Conservation (phyloP, 2,888 invertebrate genomes). For the Electrophaes corylata region DNA sequence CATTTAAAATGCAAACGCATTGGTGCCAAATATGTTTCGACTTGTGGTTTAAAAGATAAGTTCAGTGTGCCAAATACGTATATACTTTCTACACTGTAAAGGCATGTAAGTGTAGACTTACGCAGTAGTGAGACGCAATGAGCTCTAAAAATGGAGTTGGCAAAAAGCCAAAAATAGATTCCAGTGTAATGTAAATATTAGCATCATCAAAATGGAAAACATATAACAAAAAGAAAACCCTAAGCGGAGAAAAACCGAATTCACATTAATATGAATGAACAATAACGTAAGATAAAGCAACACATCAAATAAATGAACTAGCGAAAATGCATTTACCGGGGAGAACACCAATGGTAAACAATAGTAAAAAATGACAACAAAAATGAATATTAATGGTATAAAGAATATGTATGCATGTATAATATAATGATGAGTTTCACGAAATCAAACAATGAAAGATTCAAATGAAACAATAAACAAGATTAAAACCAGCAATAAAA, state of each 20-base stretch:
- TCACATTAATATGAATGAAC: not conserved
- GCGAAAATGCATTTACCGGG: not conserved
- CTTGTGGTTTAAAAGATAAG: constrained; percentile 29
- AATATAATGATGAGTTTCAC: not conserved
- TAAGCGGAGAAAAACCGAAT: not conserved
- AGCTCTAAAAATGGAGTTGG: not conserved
- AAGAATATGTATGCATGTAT: not conserved
- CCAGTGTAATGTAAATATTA: not conserved
- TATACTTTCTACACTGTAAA: constrained; percentile 25
- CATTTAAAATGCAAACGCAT: constrained; percentile 22
- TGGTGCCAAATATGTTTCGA: constrained; percentile 38
- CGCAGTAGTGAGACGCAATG: constrained; percentile 20
- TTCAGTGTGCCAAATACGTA: constrained; percentile 40
- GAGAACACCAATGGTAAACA: not conserved
- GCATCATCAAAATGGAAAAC: not conserved
- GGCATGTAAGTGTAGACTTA: constrained; percentile 27
- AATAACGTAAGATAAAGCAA: not conserved
- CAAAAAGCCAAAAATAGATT: not conserved
- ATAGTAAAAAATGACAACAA: not conserved
- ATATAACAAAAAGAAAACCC: constrained; percentile 1
- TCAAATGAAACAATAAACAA: not conserved
- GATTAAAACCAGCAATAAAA: no score
- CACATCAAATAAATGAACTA: not conserved
- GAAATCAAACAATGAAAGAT: not conserved
- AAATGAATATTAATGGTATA: no score